Conservation (phyloP, 1,140 invertebrate genomes). For the Drosophila novamexicana region DNA sequence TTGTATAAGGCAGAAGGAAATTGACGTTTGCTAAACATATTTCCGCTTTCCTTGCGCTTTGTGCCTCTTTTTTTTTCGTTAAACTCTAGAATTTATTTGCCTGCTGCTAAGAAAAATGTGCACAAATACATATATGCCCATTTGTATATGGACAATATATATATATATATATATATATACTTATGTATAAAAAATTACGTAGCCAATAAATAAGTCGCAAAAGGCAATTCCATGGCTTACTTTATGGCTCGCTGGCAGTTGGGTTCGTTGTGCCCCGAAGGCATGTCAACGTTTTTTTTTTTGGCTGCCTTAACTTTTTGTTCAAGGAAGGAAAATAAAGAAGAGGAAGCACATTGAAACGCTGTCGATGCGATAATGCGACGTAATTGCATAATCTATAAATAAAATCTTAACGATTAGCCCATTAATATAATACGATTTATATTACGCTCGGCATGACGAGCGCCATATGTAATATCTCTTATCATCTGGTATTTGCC, state of each 20-base stretch:
- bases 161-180: conserved; percentile 4
- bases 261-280: conserved; percentile 12
- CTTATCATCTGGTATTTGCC: conserved; percentile 8
- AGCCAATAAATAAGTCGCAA: conserved; percentile 42
- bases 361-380: conserved; percentile 28
- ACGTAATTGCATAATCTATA: conserved; percentile 46
- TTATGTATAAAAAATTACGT: conserved; percentile 29
- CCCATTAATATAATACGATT: neutral
- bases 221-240: conserved; percentile 46
- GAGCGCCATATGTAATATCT: conserved; percentile 8
- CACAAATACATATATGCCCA: conserved; percentile 9
- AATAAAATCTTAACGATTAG: conserved; percentile 35
- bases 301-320: neutral
- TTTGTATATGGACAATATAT: neutral
- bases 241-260: conserved; percentile 48
- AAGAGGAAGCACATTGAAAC: conserved; percentile 14
- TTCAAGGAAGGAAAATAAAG: neutral
- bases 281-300: conserved; percentile 17
- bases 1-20: no score
- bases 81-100: conserved; percentile 5
- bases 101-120: conserved; percentile 38
- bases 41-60: neutral
- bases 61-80: conserved; percentile 5
- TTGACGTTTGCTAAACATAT: no score
- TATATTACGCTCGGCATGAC: no score